Evolutionary conservation across 2,888 invertebrate genomes (phyloP).

Genomic region (Yponomeuta malinellus): DNA sequence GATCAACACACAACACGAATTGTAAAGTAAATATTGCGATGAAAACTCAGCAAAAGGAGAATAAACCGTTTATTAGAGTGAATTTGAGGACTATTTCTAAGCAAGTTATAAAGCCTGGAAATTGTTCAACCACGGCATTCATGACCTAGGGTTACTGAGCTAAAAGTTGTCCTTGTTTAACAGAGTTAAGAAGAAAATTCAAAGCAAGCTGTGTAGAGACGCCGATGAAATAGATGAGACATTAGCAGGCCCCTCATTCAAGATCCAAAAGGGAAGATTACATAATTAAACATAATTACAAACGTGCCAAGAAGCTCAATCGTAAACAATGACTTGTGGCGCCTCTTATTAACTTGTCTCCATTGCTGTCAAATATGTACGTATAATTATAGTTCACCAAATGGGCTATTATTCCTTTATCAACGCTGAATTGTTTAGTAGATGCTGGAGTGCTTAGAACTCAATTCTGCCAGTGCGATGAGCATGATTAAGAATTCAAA

Average conservation of each 20-base stretch:
- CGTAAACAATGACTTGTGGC: not conserved
- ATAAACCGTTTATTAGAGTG: no score
- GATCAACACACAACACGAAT: no score
- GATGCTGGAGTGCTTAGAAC: not conserved
- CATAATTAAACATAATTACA: conserved; percentile 59
- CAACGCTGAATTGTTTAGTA: not conserved
- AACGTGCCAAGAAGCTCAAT: conserved; percentile 31
- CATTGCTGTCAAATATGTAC: not conserved
- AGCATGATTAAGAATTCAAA: not conserved
- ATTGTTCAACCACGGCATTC: no score
- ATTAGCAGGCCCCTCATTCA: not conserved
- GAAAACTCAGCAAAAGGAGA: no score
- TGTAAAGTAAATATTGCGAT: no score
- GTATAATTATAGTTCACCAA: not conserved
- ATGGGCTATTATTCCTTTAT: not conserved
- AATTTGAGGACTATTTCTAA: no score
- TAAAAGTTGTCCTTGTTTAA: no score
- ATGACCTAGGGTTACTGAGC: no score
- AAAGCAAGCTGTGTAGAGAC: not conserved
- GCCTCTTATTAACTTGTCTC: not conserved
- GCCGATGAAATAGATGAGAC: not conserved
- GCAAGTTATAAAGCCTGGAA: no score
- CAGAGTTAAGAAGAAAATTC: not conserved
- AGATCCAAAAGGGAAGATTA: conserved; percentile 12
- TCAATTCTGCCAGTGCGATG: not conserved